A percentile compares a stretch with the other conserved stretches of the same genome.
phyloP scores from a whole-genome alignment of 2,888 invertebrate species.

The Pseudococcus longispinus region DNA sequence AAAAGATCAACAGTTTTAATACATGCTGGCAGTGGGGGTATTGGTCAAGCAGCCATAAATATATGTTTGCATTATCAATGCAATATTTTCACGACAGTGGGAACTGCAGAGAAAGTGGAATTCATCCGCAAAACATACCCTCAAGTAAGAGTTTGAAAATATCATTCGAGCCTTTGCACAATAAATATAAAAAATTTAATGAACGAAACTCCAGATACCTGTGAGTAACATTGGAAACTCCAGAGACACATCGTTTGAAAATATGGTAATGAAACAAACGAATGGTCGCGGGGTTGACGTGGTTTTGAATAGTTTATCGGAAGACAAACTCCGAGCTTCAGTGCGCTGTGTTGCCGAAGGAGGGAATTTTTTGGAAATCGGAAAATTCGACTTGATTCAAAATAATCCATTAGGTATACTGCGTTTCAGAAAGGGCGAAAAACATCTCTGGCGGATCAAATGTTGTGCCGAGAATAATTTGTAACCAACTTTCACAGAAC shows the following conservation, averaged over 20 bases:
- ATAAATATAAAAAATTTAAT: neutral
- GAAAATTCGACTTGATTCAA: constrained; percentile 79
- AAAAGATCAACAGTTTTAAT: constrained; percentile 65
- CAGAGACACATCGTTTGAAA: constrained; percentile 84
- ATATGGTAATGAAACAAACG: constrained; percentile 80
- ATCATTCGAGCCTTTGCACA: no score
- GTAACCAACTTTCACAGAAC: no score
- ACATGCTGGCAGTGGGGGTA: constrained; percentile 74
- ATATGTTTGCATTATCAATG: constrained; percentile 72
- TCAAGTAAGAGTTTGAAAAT: constrained; percentile 61
- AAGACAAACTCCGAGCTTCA: no score
- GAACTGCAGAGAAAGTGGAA: constrained; percentile 70
- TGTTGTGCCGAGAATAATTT: no score
- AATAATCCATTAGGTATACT: no score
- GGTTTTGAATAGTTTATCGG: constrained; percentile 88
- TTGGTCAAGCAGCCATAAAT: constrained; percentile 80
- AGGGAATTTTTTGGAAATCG: constrained; percentile 87
- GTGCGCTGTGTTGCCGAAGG: no score
- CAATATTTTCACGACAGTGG: constrained; percentile 76
- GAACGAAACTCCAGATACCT: constrained; percentile 64
- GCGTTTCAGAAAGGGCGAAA: no score
- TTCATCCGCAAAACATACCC: constrained; percentile 71
- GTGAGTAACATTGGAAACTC: constrained; percentile 83
- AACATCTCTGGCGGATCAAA: no score
- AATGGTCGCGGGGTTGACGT: constrained; percentile 88